Conservation (phyloP, 2,797 vertebrate species). For the Eleutherodactylus coqui region DNA sequence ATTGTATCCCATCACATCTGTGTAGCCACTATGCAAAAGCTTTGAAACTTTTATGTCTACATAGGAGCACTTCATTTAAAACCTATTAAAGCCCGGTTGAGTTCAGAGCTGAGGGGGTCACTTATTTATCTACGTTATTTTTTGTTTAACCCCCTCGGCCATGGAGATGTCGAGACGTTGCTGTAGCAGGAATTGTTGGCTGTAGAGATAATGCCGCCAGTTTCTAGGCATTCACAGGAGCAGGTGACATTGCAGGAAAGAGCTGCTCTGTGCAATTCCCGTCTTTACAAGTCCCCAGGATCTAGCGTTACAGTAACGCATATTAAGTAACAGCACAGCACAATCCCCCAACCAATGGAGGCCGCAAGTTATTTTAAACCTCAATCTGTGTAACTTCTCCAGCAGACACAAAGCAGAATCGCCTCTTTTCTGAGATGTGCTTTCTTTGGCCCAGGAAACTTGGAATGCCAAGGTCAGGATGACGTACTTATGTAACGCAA, state of each 20-base stretch:
- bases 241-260: conserved; percentile 38
- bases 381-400: neutral
- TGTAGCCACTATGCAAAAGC: too few species aligned
- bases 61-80: too few species aligned
- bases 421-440: neutral
- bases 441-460: conserved; percentile 10
- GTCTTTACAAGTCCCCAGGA: conserved; percentile 41
- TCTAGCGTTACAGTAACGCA: conserved; percentile 39
- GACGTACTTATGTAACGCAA: neutral
- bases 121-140: neutral
- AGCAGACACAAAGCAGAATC: conserved; percentile 10
- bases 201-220: neutral
- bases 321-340: conserved; percentile 49
- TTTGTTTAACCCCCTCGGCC: neutral
- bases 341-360: conserved; percentile 15
- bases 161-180: neutral
- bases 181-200: neutral
- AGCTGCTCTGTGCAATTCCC: conserved; percentile 24
- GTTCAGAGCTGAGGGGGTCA: too few species aligned
- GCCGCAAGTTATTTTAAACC: conserved; percentile 38
- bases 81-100: too few species aligned
- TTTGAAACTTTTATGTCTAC: too few species aligned
- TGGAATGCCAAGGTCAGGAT: conserved; percentile 6
- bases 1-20: too few species aligned
- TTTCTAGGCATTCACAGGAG: neutral